Evolutionary conservation across 2,888 invertebrate species (phyloP).

Genomic region (Apodemia duryi): DNA sequence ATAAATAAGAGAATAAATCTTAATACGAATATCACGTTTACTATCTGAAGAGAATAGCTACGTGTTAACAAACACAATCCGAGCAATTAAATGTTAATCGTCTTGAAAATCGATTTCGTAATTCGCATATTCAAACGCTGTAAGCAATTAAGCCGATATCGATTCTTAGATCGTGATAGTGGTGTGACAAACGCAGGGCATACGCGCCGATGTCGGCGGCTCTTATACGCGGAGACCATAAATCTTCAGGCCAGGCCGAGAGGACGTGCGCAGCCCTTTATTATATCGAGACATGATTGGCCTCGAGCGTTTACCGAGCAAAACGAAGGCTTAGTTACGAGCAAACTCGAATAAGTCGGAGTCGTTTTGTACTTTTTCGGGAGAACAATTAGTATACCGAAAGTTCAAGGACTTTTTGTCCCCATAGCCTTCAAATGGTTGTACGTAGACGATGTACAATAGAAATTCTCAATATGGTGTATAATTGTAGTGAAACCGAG

Average conservation of each 20-base stretch:
- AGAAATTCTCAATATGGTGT: slow-evolving; percentile 23
- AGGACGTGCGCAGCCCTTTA: slow-evolving; percentile 71
- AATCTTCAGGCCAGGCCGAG: slow-evolving; percentile 60
- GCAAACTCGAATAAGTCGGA: slow-evolving; percentile 39
- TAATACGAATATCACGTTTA: slow-evolving; percentile 3
- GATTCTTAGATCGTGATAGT: slow-evolving; percentile 49
- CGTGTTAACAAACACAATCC: slow-evolving; percentile 5
- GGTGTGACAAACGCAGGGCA: slow-evolving; percentile 65
- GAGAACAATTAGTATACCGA: slow-evolving; percentile 24
- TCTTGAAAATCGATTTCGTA: slow-evolving; percentile 3
- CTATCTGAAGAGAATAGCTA: neutral
- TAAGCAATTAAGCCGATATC: slow-evolving; percentile 51
- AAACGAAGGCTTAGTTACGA: slow-evolving; percentile 69
- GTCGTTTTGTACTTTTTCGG: slow-evolving; percentile 39
- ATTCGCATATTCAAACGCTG: slow-evolving; percentile 40
- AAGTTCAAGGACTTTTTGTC: slow-evolving; percentile 22
- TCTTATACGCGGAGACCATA: slow-evolving; percentile 47
- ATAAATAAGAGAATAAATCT: neutral
- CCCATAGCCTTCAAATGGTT: slow-evolving; percentile 7
- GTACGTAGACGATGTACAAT: slow-evolving; percentile 3
- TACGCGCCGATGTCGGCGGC: slow-evolving; percentile 53
- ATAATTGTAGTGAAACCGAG: slow-evolving; percentile 49
- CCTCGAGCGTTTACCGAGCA: slow-evolving; percentile 64
- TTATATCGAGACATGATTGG: slow-evolving; percentile 75
- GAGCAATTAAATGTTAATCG: slow-evolving; percentile 6